Evolutionary conservation across 2,888 invertebrate genomes (phyloP).

Genomic region (Dioctria linearis): DNA sequence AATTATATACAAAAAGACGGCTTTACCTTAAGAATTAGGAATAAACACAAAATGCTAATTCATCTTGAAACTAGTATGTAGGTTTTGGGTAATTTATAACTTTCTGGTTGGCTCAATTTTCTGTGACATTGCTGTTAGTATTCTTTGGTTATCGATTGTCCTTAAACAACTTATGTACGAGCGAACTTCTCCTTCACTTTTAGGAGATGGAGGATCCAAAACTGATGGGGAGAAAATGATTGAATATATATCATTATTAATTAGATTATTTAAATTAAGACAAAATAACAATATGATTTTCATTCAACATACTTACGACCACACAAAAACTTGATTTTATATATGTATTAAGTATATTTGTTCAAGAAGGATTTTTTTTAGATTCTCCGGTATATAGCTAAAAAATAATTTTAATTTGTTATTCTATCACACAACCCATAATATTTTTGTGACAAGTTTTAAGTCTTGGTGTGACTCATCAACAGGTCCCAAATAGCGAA

Average conservation of each 20-base stretch:
- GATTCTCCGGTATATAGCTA: no score
- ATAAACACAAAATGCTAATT: constrained; percentile 1
- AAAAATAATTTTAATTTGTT: no score
- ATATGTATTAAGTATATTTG: no score
- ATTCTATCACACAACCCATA: no score
- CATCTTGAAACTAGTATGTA: background rate
- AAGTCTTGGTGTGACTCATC: no score
- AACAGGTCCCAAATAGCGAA: no score
- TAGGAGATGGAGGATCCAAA: constrained; percentile 79
- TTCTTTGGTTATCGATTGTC: constrained; percentile 85
- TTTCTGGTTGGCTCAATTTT: constrained; percentile 78
- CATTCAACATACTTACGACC: no score
- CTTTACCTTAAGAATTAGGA: constrained; percentile 13
- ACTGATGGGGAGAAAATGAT: constrained; percentile 69
- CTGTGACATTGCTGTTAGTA: constrained; percentile 83
- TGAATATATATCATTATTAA: background rate
- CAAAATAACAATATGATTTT: no score
- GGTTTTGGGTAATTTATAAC: constrained; percentile 55
- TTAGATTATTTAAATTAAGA: background rate
- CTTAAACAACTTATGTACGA: constrained; percentile 81
- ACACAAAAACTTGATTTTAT: no score
- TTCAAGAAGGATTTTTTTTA: no score
- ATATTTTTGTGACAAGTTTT: no score
- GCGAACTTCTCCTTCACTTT: constrained; percentile 79
- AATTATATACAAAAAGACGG: constrained; percentile 30